Percentiles rank a stretch among this genome's conserved stretches.
These are phyloP conservation scores for Xenopus tropicalis DNA, from an alignment of 2,113 vertebrate genomes.

Conservation along the genomic window UCB_Xtro_10.0 CM004443.2:158737001-158737500, in stretches of 20 bases:
- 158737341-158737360: neutral
- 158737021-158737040: too few relatives aligned
- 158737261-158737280: neutral
- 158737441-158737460: too few relatives aligned
- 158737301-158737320: slow-evolving; percentile 18
- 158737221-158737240: slow-evolving; percentile 17
- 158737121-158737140: too few relatives aligned
- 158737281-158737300: neutral
- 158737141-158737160: slow-evolving; percentile 23
- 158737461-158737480: too few relatives aligned
- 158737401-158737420: neutral
- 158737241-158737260: neutral
- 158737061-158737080: too few relatives aligned
- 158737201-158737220: slow-evolving; percentile 15
- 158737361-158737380: neutral
- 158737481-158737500: too few relatives aligned
- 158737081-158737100: too few relatives aligned
- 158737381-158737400: neutral
- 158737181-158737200: slow-evolving; percentile 30
- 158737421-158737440: too few relatives aligned
- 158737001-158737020: too few relatives aligned
- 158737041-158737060: too few relatives aligned
- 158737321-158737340: slow-evolving; percentile 16
- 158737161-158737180: slow-evolving; percentile 31
- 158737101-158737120: too few relatives aligned